These are phyloP conservation scores for Galago senegalensis DNA, from an alignment of 2,797 vertebrate genomes.

Conservation along the genomic window DNA sequence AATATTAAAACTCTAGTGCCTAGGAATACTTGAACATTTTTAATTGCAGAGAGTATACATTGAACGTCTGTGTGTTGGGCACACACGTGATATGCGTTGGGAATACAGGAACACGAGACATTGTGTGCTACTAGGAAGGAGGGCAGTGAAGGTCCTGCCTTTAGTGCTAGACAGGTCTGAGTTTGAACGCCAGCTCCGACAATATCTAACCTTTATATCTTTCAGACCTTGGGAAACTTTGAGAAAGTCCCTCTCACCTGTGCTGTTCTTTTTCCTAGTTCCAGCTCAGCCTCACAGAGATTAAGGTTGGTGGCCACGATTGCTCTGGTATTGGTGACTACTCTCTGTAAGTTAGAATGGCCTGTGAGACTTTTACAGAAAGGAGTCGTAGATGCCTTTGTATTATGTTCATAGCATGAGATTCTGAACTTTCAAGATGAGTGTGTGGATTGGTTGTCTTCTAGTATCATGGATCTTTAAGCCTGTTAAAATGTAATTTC, in stretches of 20 bases:
- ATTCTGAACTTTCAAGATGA: not conserved
- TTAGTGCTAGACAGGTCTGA: not conserved
- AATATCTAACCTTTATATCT: not conserved
- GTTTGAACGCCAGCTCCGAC: not conserved
- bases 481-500: conserved; percentile 7
- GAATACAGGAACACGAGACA: not conserved
- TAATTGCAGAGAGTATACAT: not conserved
- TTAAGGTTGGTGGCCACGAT: not conserved
- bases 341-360: not conserved
- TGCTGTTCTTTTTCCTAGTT: not conserved
- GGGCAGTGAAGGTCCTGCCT: not conserved
- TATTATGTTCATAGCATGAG: not conserved
- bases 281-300: not conserved
- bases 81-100: not conserved
- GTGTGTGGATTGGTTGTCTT: not conserved
- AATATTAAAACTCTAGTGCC: not conserved
- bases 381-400: not conserved
- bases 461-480: not conserved
- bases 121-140: not conserved
- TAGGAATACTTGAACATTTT: not conserved
- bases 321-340: not conserved
- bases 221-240: not conserved
- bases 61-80: not conserved
- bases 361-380: not conserved
- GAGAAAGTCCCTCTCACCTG: not conserved